A percentile compares a stretch with the other conserved stretches of the same genome.
Evolutionary conservation across 2,113 vertebrate genomes (phyloP).

Genomic region (Damaliscus lunatus): DNA sequence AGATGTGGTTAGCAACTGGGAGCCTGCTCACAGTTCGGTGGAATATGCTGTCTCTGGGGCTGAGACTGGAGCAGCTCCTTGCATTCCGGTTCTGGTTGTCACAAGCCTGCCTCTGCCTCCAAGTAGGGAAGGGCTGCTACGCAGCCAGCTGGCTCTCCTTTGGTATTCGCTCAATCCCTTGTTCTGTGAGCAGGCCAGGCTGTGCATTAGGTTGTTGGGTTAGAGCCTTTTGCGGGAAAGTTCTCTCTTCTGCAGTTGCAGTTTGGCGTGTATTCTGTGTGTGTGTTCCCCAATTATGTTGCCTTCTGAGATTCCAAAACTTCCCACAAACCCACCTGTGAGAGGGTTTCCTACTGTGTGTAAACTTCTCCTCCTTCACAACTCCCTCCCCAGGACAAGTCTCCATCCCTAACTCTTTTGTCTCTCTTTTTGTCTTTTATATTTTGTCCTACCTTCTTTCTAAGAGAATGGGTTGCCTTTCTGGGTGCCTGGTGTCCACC

Average conservation of each 20-base stretch:
- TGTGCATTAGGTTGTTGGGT: background rate
- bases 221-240: background rate
- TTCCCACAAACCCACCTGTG: background rate
- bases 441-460: background rate
- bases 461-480: background rate
- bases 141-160: background rate
- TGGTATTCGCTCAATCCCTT: background rate
- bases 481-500: background rate
- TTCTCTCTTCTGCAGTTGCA: background rate
- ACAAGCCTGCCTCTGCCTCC: background rate
- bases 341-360: background rate
- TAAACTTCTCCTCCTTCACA: background rate
- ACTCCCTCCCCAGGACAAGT: background rate
- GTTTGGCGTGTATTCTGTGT: background rate
- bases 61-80: background rate
- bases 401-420: background rate
- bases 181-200: background rate
- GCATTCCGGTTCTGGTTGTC: rapidly evolving
- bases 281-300: background rate
- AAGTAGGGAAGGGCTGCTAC: background rate
- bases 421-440: background rate
- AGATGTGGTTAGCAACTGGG: background rate
- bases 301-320: background rate
- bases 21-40: background rate
- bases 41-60: background rate